Evolutionary conservation across 2,113 vertebrate species (phyloP).

Genomic region (Alces alces): DNA sequence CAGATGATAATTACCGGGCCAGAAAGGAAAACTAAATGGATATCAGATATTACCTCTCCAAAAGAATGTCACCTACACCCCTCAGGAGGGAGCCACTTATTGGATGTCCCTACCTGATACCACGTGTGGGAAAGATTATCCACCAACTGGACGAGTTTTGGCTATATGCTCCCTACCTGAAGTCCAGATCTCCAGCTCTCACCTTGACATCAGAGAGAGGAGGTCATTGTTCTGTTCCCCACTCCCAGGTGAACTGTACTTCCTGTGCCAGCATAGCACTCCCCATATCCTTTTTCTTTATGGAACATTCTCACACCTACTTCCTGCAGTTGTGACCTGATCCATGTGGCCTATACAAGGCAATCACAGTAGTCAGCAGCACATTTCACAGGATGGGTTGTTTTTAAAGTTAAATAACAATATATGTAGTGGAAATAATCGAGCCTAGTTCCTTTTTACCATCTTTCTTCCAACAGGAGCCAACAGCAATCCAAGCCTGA

Average conservation of each 20-base stretch:
- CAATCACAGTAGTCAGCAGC: neutral
- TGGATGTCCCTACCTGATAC: neutral
- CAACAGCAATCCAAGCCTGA: neutral
- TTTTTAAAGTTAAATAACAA: constrained; percentile 38
- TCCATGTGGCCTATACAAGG: neutral
- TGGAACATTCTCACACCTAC: neutral
- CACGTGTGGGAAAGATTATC: neutral
- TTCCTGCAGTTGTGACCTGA: neutral
- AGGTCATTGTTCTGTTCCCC: neutral
- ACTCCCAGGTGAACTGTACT: neutral
- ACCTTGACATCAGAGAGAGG: neutral
- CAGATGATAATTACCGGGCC: neutral
- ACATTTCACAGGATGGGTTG: constrained; percentile 5
- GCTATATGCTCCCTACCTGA: neutral
- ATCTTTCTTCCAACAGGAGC: neutral
- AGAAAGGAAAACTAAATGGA: constrained; percentile 21
- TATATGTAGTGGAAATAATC: neutral
- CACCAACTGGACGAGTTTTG: neutral
- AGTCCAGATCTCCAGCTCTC: neutral
- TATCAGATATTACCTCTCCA: neutral
- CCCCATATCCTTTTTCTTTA: neutral
- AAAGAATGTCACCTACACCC: neutral
- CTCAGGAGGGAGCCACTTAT: neutral
- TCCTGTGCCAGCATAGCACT: neutral
- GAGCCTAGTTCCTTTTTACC: neutral